Evolutionary conservation across 2,888 invertebrate species (phyloP).

Genomic region (Nephrotoma flavescens): DNA sequence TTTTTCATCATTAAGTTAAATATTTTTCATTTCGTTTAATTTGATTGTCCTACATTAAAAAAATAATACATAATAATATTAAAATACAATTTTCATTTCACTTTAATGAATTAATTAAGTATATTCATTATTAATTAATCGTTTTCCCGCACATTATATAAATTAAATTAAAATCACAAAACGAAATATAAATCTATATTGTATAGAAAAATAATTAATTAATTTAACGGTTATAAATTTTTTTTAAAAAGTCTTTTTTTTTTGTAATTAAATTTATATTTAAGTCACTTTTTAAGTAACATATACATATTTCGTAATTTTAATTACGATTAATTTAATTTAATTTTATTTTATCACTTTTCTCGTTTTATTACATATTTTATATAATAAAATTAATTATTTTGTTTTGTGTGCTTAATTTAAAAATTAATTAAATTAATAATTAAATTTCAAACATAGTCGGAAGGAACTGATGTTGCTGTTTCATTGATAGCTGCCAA

Average conservation of each 20-base stretch:
- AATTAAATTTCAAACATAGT: constrained; percentile 33
- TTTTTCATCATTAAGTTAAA: not conserved
- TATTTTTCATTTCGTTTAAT: not conserved
- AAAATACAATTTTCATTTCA: not conserved
- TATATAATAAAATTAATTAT: not conserved
- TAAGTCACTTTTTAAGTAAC: constrained; percentile 4
- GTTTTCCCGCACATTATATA: not conserved
- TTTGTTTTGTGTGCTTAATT: not conserved
- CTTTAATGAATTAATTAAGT: not conserved
- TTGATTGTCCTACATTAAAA: not conserved
- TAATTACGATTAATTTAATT: not conserved
- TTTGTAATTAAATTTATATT: not conserved
- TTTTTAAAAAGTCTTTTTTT: not conserved
- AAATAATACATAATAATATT: not conserved
- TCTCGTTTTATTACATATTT: not conserved
- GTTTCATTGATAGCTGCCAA: constrained; percentile 43
- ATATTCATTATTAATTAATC: not conserved
- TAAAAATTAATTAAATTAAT: not conserved
- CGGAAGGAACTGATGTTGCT: constrained; percentile 39
- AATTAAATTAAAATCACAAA: not conserved
- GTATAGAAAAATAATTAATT: not conserved
- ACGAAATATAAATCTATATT: not conserved
- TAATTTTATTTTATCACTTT: constrained; percentile 1
- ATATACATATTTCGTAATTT: not conserved
- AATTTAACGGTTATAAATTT: not conserved